These are phyloP conservation scores for Potorous gilbertii DNA, from an alignment of 2,797 vertebrate genomes.

Conservation along the genomic window DNA sequence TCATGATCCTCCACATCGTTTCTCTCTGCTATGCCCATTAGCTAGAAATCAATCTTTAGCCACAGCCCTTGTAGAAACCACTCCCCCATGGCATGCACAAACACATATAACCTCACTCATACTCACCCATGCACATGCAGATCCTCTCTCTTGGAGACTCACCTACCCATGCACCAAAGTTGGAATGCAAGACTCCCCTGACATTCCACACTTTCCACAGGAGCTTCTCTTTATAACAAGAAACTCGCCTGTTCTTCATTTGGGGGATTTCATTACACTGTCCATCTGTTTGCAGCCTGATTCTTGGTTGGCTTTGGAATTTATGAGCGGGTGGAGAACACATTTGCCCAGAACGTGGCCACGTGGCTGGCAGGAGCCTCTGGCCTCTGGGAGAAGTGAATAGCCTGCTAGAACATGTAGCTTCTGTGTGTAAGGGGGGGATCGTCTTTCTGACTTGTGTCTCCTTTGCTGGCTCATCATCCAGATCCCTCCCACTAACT, in stretches of 20 bases:
- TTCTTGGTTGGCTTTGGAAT: constrained; percentile 79
- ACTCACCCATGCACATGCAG: background rate
- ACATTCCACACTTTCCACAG: constrained; percentile 43
- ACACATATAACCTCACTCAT: background rate
- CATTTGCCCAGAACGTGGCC: constrained; percentile 68
- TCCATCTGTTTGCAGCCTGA: constrained; percentile 77
- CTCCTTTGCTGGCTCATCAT: background rate
- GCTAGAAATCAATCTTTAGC: background rate
- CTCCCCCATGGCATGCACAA: background rate
- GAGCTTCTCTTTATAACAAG: constrained; percentile 43
- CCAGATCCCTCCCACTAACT: background rate
- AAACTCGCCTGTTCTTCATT: constrained; percentile 59
- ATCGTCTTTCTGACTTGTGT: constrained; percentile 33
- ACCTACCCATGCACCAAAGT: background rate
- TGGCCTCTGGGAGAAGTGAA: constrained; percentile 43
- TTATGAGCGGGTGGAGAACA: constrained; percentile 76
- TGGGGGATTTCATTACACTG: constrained; percentile 71
- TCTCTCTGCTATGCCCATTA: background rate
- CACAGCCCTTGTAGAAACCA: background rate
- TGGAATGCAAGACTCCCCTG: background rate
- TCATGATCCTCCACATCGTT: background rate
- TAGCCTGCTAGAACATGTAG: constrained; percentile 31
- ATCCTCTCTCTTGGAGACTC: background rate
- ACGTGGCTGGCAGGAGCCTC: constrained; percentile 61
- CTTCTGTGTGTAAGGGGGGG: constrained; percentile 19